Evolutionary conservation across 2,797 vertebrate genomes (phyloP).

Genomic region (Halcyon leucocephala): DNA sequence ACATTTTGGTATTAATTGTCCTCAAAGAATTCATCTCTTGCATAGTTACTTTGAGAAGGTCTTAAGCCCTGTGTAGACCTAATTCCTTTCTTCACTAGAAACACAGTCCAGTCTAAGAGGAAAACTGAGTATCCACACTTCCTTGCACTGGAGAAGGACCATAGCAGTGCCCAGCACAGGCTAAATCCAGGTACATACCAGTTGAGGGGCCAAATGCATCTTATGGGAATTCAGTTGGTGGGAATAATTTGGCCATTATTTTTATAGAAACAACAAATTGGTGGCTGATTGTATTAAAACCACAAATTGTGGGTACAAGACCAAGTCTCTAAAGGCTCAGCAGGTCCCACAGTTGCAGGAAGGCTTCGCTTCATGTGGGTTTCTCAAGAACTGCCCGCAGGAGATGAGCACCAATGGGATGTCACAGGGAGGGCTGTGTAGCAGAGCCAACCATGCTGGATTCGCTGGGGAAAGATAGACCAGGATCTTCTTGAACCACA

Average conservation of each 20-base stretch:
- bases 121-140: not conserved
- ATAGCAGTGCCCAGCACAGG: not conserved
- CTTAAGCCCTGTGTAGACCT: not conserved
- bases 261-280: not conserved
- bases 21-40: not conserved
- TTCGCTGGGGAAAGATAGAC: not conserved
- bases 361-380: not conserved
- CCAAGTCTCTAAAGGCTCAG: not conserved
- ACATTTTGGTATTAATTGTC: constrained; percentile 29
- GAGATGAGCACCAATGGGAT: not conserved
- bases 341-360: not conserved
- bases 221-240: not conserved
- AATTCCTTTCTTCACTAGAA: not conserved
- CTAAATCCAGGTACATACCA: not conserved
- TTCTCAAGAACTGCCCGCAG: not conserved
- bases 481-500: not conserved
- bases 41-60: not conserved
- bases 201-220: not conserved
- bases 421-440: rapidly evolving
- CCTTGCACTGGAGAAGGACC: not conserved
- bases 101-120: not conserved
- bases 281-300: not conserved
- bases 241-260: not conserved
- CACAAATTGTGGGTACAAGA: not conserved
- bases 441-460: rapidly evolving